A percentile compares a stretch with the other conserved stretches of the same genome.
phyloP scores from a whole-genome alignment of 2,797 vertebrate genomes.

The Pseudocheirus occidentalis region DNA sequence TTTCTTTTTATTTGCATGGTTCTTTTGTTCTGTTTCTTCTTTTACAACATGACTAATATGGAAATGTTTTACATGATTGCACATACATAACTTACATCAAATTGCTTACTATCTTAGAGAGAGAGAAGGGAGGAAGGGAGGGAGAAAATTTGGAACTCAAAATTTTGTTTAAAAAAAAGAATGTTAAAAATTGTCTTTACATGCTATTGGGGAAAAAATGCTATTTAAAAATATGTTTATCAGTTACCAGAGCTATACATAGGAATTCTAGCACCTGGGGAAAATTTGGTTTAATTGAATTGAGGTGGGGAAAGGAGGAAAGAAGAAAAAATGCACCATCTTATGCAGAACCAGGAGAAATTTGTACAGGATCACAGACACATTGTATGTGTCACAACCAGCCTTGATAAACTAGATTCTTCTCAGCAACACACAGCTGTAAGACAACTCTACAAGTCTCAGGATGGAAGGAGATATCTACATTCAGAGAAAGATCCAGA shows the following conservation, averaged over 20 bases:
- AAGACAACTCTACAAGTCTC: too few species aligned
- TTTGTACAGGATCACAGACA: too few species aligned
- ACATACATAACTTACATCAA: not conserved
- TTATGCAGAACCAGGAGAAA: too few species aligned
- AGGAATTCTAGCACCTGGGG: not conserved
- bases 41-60: not conserved
- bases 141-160: not conserved
- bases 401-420: too few species aligned
- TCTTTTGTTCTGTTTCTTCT: not conserved
- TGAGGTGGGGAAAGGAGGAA: not conserved
- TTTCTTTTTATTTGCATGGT: not conserved
- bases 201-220: not conserved
- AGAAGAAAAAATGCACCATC: not conserved
- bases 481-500: too few species aligned
- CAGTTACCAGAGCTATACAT: not conserved
- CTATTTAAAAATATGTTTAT: not conserved
- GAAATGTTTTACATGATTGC: not conserved
- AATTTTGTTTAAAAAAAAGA: not conserved
- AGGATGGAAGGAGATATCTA: too few species aligned
- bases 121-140: not conserved
- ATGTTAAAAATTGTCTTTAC: not conserved
- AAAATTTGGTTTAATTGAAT: not conserved
- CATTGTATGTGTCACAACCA: too few species aligned
- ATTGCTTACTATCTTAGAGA: not conserved
- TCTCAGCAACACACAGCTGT: too few species aligned